Evolutionary conservation across 2,113 vertebrate species (phyloP).

Genomic region (Mobula hypostoma): DNA sequence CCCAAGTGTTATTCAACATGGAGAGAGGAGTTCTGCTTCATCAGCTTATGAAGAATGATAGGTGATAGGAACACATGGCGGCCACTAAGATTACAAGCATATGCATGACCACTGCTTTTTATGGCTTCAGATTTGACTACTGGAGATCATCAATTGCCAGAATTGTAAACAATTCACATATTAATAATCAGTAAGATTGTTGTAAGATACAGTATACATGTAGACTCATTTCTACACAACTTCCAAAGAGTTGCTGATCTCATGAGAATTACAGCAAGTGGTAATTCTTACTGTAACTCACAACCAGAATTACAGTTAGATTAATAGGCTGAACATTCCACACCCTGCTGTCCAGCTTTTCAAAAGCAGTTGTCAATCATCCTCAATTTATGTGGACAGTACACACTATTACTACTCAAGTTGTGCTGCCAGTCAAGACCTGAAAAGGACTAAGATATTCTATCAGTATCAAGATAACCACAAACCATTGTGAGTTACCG

Average conservation of each 20-base stretch:
- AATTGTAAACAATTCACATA: neutral
- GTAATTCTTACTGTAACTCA: neutral
- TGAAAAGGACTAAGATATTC: neutral
- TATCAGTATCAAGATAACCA: neutral
- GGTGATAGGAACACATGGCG: too few species aligned
- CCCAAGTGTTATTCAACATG: too few species aligned
- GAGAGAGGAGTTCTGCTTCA: too few species aligned
- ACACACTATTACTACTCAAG: neutral
- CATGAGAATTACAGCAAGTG: too few species aligned
- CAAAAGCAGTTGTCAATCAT: neutral
- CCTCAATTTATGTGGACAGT: neutral
- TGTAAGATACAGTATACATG: neutral
- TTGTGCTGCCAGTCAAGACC: neutral
- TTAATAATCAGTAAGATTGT: neutral
- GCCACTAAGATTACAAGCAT: neutral
- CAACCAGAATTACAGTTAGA: neutral
- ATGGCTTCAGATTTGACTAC: neutral
- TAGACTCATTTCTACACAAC: neutral
- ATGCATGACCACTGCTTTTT: neutral
- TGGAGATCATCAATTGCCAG: neutral
- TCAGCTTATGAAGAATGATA: too few species aligned
- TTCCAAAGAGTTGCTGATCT: neutral
- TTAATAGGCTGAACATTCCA: neutral
- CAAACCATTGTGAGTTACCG: too few species aligned
- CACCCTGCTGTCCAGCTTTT: neutral